Percentiles rank a stretch among this genome's conserved stretches.
Evolutionary conservation across 2,888 invertebrate species (phyloP).

Genomic region (Spisula subtruncata): DNA sequence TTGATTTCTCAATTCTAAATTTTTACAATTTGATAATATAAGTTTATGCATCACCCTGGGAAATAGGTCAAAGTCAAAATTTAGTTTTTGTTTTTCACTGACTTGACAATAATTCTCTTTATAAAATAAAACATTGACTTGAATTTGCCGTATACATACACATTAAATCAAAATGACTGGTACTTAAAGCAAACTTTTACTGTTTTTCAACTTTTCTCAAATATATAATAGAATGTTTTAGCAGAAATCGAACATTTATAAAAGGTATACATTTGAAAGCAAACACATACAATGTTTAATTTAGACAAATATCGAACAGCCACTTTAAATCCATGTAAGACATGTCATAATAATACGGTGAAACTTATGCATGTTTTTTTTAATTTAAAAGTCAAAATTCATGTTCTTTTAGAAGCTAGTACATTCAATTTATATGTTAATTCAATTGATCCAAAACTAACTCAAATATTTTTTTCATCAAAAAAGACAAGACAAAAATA

Average conservation of each 20-base stretch:
- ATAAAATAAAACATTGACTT: background rate
- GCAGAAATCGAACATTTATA: background rate
- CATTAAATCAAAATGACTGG: background rate
- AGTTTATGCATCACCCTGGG: background rate
- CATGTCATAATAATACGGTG: too few relatives aligned
- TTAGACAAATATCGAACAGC: too few relatives aligned
- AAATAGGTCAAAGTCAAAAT: background rate
- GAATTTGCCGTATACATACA: too few relatives aligned
- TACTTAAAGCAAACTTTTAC: background rate
- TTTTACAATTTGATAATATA: background rate
- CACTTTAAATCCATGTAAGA: too few relatives aligned
- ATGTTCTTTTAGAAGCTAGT: too few relatives aligned
- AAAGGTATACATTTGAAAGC: background rate
- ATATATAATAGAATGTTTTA: background rate
- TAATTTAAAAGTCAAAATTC: too few relatives aligned
- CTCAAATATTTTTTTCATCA: too few relatives aligned
- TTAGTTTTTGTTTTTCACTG: background rate
- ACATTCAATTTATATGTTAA: too few relatives aligned
- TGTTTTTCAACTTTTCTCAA: background rate
- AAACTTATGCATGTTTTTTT: too few relatives aligned
- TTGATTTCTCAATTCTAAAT: slow-evolving; percentile 3
- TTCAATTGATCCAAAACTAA: too few relatives aligned
- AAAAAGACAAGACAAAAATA: too few relatives aligned
- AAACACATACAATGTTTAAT: too few relatives aligned
- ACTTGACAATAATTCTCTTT: background rate